Conservation (phyloP, 2,113 vertebrate species). For the Misgurnus mizolepis region DNA sequence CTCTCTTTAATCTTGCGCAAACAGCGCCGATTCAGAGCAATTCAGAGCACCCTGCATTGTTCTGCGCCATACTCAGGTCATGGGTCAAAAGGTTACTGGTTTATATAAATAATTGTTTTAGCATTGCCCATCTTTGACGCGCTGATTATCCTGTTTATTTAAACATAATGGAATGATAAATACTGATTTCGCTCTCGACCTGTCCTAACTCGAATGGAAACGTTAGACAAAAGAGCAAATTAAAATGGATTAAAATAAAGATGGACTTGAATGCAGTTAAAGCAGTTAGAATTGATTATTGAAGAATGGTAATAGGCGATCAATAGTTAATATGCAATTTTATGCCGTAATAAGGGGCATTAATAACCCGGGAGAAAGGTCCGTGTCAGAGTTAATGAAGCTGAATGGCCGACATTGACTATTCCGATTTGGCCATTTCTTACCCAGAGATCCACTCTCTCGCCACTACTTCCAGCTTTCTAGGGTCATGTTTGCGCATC, state of each 20-base stretch:
- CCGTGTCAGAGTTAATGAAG: constrained; percentile 42
- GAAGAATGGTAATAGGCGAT: constrained; percentile 39
- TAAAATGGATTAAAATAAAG: constrained; percentile 35
- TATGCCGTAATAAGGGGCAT: constrained; percentile 36
- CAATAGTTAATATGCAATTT: constrained; percentile 48
- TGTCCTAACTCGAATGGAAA: constrained; percentile 7
- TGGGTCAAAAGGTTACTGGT: constrained; percentile 45
- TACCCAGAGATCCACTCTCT: constrained; percentile 3
- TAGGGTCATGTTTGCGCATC: constrained; percentile 60
- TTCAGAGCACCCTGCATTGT: constrained; percentile 20
- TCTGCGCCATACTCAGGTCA: not conserved
- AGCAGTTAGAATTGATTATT: constrained; percentile 41
- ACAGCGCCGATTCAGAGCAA: not conserved
- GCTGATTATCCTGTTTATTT: constrained; percentile 27
- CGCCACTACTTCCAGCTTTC: constrained; percentile 30
- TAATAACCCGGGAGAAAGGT: constrained; percentile 24
- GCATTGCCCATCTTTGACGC: constrained; percentile 26
- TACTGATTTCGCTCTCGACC: not conserved
- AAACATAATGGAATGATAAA: constrained; percentile 34
- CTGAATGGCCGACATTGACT: constrained; percentile 38
- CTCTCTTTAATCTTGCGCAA: constrained; percentile 34
- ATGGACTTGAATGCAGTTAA: constrained; percentile 33
- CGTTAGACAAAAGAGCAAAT: constrained; percentile 7
- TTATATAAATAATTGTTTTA: constrained; percentile 20
- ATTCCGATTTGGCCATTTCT: constrained; percentile 30